Evolutionary conservation across 2,113 vertebrate genomes (phyloP), one percentile per base, ranked within the genome.

Genomic region (Cheilinus undulatus): DNA sequence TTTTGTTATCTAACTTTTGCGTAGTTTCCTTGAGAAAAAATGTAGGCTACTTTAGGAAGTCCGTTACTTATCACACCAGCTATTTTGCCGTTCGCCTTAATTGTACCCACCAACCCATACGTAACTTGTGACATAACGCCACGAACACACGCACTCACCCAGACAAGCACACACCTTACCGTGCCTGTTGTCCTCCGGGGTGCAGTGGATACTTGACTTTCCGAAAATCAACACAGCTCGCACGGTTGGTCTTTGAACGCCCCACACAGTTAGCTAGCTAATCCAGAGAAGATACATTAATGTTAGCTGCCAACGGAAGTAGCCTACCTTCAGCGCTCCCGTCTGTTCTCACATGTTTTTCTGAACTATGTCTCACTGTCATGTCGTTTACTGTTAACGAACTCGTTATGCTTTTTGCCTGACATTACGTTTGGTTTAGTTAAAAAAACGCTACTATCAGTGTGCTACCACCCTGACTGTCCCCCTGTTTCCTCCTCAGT

Each of bases 141-240:
- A 32, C 36, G 19, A 3, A 1, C 1, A n/a, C 17, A n/a, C 59
- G 24, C 54, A 19, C 63, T 17, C 46, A 43, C 20, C n/a, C 36
- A 28, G 28, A 53, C 56, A n/a, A 28, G 45, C 24, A 40, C 15
- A n/a, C 49, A 68, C 20, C 73, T 75, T 58, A 83, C 86, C 30
- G n/a, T 13, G 22, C 0, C 14, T 27, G 49, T 4, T 8, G 17
- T 61, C 66, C 14, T 26, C 8, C 12, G 24, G 0, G n/a, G 46
- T 22, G 5, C 15, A 28, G 19, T 3, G 30, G 15, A 7, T 58
- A 40, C 19, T 34, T 11, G 7, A 22, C 4, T 30, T 26, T 19
- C 13, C 26, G 5, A 8, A 7, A 43, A 17, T 19, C 64, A 15
- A 5, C 73, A 28, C 67, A 4, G 66, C 19, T 42, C 40, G 40